phyloP scores from a whole-genome alignment of 2,113 vertebrate genomes.

The Castor canadensis region DNA sequence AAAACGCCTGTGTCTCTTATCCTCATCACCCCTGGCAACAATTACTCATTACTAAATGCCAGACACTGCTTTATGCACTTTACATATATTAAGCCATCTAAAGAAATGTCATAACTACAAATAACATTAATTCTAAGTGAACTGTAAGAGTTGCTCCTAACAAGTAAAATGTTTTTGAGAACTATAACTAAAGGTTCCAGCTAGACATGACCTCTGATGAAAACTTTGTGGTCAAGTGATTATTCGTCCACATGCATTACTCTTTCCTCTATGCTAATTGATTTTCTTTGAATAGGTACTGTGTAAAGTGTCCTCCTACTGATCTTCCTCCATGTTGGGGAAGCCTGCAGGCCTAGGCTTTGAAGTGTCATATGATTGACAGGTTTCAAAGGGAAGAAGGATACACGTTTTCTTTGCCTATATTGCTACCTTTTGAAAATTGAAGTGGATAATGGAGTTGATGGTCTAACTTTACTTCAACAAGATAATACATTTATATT shows the following conservation, averaged over 20 bases:
- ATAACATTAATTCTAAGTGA: not conserved
- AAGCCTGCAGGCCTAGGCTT: no score
- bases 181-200: not conserved
- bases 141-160: not conserved
- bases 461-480: conserved; percentile 53
- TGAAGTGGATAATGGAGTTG: conserved; percentile 42
- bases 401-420: not conserved
- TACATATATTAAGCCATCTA: not conserved
- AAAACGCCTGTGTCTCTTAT: not conserved
- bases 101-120: not conserved
- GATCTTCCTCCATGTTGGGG: not conserved
- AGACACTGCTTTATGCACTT: not conserved
- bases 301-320: no score
- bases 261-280: not conserved
- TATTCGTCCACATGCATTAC: not conserved
- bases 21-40: not conserved
- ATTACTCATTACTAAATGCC: not conserved
- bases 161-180: not conserved
- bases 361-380: not conserved
- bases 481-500: conserved; percentile 49
- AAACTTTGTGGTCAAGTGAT: not conserved
- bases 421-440: conserved; percentile 36
- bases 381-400: conserved; percentile 21
- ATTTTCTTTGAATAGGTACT: no score
- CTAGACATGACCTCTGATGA: not conserved